Base-by-base conservation (phyloP, 2,888 invertebrate genomes). In the Corbicula japonica region DNA sequence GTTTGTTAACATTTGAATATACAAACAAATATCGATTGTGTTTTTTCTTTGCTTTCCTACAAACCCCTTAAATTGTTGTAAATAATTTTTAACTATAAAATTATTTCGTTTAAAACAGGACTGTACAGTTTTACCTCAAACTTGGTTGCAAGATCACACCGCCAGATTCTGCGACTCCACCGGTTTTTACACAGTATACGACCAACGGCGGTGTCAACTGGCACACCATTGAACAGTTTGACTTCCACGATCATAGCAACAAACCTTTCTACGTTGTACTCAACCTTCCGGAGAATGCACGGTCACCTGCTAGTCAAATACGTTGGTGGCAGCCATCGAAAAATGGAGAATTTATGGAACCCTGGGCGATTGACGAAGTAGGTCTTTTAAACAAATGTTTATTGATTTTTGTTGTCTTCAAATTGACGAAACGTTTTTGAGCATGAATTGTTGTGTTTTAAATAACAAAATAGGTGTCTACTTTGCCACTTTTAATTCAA, bases 341-440 rank as follows among this genome's bases (percentile, higher is more conserved):
- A 15, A 84, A 90, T 84, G 93, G 93, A 12, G 87, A 76, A 4
- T 92, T 89, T 75, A 63, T 81, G 30, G 91, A 91, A 44, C 89
- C 91, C 61, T 94, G 94, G 94, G 93, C 94, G 3, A 88, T 94
- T 23, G 94, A 94, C 82, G 93, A 94, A 91, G 94, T 94, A 73
- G 65, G n/a, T n/a, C n/a, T n/a, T n/a, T n/a, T n/a, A n/a, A n/a
- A n/a, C n/a, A 35, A 21, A 35, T 8, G 32, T n/a, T n/a, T n/a
- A n/a, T n/a, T n/a, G n/a, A n/a, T n/a, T n/a, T n/a, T n/a, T n/a
- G n/a, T n/a, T n/a, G n/a, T n/a, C n/a, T n/a, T n/a, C n/a, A n/a
- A n/a, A n/a, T n/a, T n/a, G n/a, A n/a, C n/a, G n/a, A n/a, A 28
- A 8, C 30, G 0, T 34, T 44, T 58, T 58, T 41, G 41, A 41